Evolutionary conservation across 1,140 invertebrate species (phyloP), one percentile per base, ranked within the genome.

Genomic region (Drosophila rufa): DNA sequence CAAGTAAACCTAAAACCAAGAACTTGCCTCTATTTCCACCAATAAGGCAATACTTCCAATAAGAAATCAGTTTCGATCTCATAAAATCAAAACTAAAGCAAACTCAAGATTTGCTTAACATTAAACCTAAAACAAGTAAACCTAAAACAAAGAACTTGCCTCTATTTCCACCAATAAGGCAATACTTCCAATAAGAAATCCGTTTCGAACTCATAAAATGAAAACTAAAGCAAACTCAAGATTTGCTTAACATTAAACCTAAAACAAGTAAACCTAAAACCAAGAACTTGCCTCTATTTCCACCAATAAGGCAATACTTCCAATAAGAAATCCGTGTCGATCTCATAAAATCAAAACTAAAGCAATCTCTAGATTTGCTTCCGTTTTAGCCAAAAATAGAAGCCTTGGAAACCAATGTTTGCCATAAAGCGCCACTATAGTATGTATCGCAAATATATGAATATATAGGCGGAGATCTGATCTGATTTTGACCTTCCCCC

Each of bases 401-500:
- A 22, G 58, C 53, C 69, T 73, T 73, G 67, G 42, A 43, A 38
- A n/a, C 38, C 15, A 73, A 73, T 33, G 36, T 50, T 59, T 48
- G 43, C 62, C 43, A 71, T 69, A 71, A 71, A 71, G 33, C 46
- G 12, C 4, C 30, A 1, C n/a, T 46, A 51, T 27, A 64, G 5
- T 27, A 27, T n/a, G 2, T 19, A 45, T 45, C 1, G 19, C n/a
- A 22, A 27, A 48, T 40, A 48, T 40, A 67, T 55, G 15, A 12
- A 64, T 46, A 30, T 61, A 61, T 47, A 25, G 46, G 9, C 38
- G 17, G 11, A n/a, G 33, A 70, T 70, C 67, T 70, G 67, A 70
- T 67, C 47, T 43, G 51, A 48, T 36, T 58, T 70, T 38, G 38
- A 56, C 69, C 67, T 73, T 73, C 51, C 53, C 30, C 51, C 43